A percentile compares a stretch with the other conserved stretches of the same genome.
Conservation (phyloP, 2,797 vertebrate species). For the Rousettus madagascariensis region DNA sequence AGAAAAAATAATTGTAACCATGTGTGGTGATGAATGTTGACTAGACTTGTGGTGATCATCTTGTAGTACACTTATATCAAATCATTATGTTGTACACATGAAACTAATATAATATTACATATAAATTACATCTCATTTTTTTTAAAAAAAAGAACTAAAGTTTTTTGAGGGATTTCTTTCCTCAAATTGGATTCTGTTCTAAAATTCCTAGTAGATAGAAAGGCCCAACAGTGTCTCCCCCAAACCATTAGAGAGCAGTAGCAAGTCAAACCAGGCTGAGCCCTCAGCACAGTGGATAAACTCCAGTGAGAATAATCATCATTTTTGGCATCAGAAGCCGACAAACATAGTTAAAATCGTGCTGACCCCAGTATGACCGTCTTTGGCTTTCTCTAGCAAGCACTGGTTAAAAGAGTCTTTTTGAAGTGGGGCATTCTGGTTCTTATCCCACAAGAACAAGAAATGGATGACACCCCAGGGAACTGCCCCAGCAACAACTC, state of each 20-base stretch:
- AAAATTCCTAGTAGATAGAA: not conserved
- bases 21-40: not conserved
- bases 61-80: not conserved
- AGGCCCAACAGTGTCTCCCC: not conserved
- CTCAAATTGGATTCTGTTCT: not conserved
- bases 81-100: not conserved
- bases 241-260: conserved; percentile 34
- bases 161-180: not conserved
- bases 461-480: not conserved
- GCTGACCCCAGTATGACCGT: not conserved
- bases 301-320: not conserved
- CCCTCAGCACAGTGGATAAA: not conserved
- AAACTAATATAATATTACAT: not conserved
- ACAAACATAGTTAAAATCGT: not conserved
- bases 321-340: not conserved
- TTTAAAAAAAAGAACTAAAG: not conserved
- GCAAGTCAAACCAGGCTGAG: not conserved
- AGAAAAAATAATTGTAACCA: not conserved
- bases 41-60: not conserved
- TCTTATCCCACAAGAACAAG: conserved; percentile 3
- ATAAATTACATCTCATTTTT: not conserved
- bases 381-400: conserved; percentile 21
- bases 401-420: not conserved
- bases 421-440: conserved; percentile 41
- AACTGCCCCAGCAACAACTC: not conserved